Evolutionary conservation across 2,113 vertebrate species (phyloP), one percentile per base, ranked within the genome.

Genomic region (Fregetta grallaria): DNA sequence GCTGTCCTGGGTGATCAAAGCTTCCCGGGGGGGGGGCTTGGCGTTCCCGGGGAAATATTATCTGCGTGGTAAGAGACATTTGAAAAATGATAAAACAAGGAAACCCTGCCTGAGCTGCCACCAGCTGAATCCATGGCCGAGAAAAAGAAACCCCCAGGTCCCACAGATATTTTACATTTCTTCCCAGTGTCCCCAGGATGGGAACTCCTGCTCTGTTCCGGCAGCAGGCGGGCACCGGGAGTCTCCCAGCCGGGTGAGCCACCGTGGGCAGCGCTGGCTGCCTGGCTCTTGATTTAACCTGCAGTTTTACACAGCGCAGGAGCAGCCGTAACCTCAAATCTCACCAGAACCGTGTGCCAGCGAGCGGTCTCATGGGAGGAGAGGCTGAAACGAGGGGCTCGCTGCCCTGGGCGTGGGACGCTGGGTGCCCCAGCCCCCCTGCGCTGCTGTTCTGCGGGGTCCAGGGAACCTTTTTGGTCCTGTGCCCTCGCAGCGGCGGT

Each of bases 391-490:
- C 9, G 15, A 18, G 38, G 62, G 62, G 17, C 17, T 66, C 32
- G 2, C 19, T 23, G 32, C 25, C 61, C 61, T 2, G 38, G 23
- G 29, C 13, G 0, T 1, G 59, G 59, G 76, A 11, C 7, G 30
- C 47, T 27, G 25, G 25, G 49, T n/a, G 29, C 47, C 32, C 38
- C 59, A 13, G 38, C 30, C 49, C 30, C 1, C 17, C 72, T 2
- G 14, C 9, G 0, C 20, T 3, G 0, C 13, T 34, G 23, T 56
- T 34, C 45, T 10, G 38, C 4, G 11, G 32, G 10, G 30, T 21
- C 22, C 22, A 9, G 17, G 38, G 15, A 78, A 47, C 36, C 3
- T 11, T 20, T 63, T 7, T 13, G 44, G 58, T 40, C 45, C 34
- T 3, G 25, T 32, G 45, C n/a, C 53, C 32, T 74, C 40, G 1